Conservation (phyloP, 1,140 invertebrate genomes). For the Arctopsyche grandis region DNA sequence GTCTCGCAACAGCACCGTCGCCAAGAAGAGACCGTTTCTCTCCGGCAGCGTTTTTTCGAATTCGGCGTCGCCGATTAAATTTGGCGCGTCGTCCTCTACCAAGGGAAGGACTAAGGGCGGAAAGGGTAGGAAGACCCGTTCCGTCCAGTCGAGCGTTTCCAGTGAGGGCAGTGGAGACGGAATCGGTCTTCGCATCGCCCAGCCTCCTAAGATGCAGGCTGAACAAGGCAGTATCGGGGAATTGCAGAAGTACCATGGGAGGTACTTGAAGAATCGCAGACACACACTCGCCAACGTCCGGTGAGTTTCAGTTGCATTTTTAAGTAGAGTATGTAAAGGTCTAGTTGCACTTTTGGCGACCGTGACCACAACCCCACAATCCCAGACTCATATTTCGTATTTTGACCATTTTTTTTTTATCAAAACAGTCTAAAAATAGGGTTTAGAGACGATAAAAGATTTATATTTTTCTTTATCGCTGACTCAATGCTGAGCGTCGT, state of each 20-base stretch:
- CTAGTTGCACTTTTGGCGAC: neutral
- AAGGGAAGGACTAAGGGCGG: constrained; percentile 62
- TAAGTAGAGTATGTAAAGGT: neutral
- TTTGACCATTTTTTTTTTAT: no score
- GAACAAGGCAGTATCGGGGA: constrained; percentile 89
- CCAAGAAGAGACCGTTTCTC: constrained; percentile 51
- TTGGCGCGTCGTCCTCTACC: constrained; percentile 63
- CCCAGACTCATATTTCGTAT: no score
- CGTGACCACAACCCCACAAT: no score
- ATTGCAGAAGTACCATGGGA: constrained; percentile 85
- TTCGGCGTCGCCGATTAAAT: constrained; percentile 62
- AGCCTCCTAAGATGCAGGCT: constrained; percentile 82
- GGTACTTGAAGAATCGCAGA: constrained; percentile 81
- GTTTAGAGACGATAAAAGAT: no score
- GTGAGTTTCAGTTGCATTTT: constrained; percentile 68
- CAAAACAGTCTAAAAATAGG: no score
- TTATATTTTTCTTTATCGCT: no score
- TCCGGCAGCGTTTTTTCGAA: constrained; percentile 58
- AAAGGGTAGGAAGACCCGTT: constrained; percentile 60
- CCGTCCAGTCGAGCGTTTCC: constrained; percentile 58
- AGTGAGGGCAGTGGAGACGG: constrained; percentile 59
- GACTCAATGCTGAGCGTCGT: no score
- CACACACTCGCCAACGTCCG: constrained; percentile 89
- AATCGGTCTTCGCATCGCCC: constrained; percentile 56
- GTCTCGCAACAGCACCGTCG: constrained; percentile 57